Percentiles rank a stretch among this genome's conserved stretches.
These are phyloP conservation scores for Hemithea aestivaria DNA, from an alignment of 2,888 invertebrate genomes.

Conservation along the genomic window DNA sequence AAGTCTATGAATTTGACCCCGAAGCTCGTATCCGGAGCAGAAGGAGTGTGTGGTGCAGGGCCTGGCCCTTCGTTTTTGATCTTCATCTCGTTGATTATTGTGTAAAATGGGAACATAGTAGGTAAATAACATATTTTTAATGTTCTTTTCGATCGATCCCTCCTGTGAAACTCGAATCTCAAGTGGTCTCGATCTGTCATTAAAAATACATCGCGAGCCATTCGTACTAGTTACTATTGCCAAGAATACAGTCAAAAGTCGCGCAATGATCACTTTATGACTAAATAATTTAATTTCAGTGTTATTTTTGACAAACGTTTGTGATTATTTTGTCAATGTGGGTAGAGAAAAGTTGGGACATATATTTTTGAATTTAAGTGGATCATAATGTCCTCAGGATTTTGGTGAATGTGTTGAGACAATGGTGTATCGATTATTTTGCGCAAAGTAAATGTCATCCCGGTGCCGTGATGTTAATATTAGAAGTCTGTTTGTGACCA, in stretches of 20 bases:
- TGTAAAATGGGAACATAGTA: constrained; percentile 79
- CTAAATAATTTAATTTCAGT: constrained; percentile 57
- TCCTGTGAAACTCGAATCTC: constrained; percentile 15
- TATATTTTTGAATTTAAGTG: constrained; percentile 36
- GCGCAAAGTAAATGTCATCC: constrained; percentile 78
- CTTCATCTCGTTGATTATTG: constrained; percentile 66
- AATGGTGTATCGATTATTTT: constrained; percentile 80
- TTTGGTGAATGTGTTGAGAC: constrained; percentile 74
- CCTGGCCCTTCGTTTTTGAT: constrained; percentile 74
- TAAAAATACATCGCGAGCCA: constrained; percentile 58
- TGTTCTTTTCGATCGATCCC: constrained; percentile 17
- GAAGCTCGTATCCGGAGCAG: constrained; percentile 77
- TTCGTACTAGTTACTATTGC: constrained; percentile 56
- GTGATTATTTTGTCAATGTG: constrained; percentile 32
- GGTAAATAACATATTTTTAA: constrained; percentile 63
- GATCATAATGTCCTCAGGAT: constrained; percentile 52
- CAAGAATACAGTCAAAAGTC: constrained; percentile 74
- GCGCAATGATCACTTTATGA: constrained; percentile 63
- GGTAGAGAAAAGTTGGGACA: constrained; percentile 28
- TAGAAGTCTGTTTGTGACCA: constrained; percentile 75
- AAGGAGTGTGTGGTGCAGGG: constrained; percentile 74
- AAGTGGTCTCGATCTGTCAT: constrained; percentile 34
- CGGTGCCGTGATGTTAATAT: constrained; percentile 76
- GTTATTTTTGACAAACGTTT: constrained; percentile 51
- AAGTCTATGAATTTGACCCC: constrained; percentile 79